phyloP scores from a whole-genome alignment of 2,888 invertebrate genomes.

The Monoplex corrugatus region DNA sequence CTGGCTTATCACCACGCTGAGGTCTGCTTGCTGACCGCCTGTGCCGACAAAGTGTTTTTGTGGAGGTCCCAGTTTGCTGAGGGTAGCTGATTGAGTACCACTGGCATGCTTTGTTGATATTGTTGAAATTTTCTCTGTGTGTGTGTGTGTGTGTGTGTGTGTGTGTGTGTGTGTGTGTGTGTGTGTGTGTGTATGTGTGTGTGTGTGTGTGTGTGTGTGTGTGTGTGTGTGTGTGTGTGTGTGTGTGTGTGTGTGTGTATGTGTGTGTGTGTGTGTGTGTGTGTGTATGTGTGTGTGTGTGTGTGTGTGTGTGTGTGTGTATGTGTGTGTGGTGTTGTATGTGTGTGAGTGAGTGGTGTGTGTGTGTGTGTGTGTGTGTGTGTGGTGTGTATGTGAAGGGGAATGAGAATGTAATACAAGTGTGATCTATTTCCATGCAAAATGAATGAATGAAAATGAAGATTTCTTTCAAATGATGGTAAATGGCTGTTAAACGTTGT shows the following conservation, averaged over 20 bases:
- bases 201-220: background rate
- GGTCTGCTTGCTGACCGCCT: slow-evolving; percentile 88
- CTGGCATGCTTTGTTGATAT: background rate
- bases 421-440: no score
- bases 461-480: no score
- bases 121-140: background rate
- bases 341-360: background rate
- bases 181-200: background rate
- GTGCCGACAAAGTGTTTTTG: slow-evolving; percentile 85
- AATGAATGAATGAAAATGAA: no score
- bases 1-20: slow-evolving; percentile 91
- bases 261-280: background rate
- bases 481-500: no score
- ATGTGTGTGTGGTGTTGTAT: background rate
- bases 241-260: background rate
- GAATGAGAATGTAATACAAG: no score
- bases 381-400: background rate
- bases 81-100: background rate
- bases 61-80: slow-evolving; percentile 71
- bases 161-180: background rate
- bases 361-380: background rate
- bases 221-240: background rate
- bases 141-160: background rate
- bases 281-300: background rate
- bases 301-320: background rate